These are phyloP conservation scores for Austrolebias charrua DNA, from an alignment of 2,797 vertebrate genomes.

Conservation along the genomic window DNA sequence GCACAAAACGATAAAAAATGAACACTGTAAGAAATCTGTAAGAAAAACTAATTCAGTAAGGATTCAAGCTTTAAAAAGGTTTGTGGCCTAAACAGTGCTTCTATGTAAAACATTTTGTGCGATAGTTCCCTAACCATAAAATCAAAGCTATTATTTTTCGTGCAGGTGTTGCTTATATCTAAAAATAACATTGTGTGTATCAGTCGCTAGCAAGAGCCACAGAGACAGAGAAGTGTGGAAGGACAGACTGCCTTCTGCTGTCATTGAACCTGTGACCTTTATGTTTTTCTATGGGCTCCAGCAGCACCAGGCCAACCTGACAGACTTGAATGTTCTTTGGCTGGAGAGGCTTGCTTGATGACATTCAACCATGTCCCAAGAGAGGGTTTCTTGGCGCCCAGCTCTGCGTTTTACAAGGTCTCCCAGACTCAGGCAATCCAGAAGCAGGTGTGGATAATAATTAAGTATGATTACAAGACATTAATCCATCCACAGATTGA, in stretches of 20 bases:
- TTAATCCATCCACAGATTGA: constrained; percentile 67
- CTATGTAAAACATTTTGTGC: constrained; percentile 4
- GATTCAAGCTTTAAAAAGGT: too few relatives aligned
- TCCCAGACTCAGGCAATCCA: constrained; percentile 49
- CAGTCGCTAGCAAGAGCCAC: neutral
- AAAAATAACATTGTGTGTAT: constrained; percentile 3
- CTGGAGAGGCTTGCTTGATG: constrained; percentile 46
- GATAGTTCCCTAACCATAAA: neutral
- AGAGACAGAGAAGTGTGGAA: constrained; percentile 23
- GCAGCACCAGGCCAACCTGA: constrained; percentile 54
- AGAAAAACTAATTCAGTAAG: too few relatives aligned
- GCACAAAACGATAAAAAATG: too few relatives aligned
- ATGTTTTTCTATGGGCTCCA: constrained; percentile 44
- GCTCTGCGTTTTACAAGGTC: constrained; percentile 62
- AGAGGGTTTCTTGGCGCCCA: constrained; percentile 56
- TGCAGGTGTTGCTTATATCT: constrained; percentile 23
- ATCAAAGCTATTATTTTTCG: neutral
- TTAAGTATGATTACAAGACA: constrained; percentile 72
- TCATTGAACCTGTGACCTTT: constrained; percentile 62
- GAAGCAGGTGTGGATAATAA: constrained; percentile 74
- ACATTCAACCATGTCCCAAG: constrained; percentile 64
- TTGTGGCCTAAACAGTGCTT: neutral
- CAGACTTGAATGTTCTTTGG: constrained; percentile 62
- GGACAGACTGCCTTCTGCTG: constrained; percentile 36
- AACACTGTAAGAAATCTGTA: too few relatives aligned